Percentiles rank a stretch among this genome's conserved stretches.
Conservation (phyloP, 2,113 vertebrate genomes). For the Protomyctophum bolini region DNA sequence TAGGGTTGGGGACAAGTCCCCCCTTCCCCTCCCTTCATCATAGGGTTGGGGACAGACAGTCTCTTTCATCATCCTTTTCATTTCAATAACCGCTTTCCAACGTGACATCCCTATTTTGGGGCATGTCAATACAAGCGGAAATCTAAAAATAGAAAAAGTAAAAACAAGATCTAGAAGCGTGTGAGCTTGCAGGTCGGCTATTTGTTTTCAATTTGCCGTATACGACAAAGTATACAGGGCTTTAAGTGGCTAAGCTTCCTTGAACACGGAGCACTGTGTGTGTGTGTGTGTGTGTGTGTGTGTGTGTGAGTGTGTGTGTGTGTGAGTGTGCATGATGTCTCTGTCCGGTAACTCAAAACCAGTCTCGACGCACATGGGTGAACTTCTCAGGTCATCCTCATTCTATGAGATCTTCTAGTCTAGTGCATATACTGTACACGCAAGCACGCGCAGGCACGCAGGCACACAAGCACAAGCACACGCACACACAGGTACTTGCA, state of each 20-base stretch:
- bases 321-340: conserved; percentile 5
- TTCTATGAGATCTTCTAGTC: background rate
- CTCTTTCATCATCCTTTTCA: too few relatives aligned
- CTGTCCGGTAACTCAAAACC: conserved; percentile 3
- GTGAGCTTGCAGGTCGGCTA: too few relatives aligned
- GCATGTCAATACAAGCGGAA: too few relatives aligned
- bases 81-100: too few relatives aligned
- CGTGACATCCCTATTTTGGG: too few relatives aligned
- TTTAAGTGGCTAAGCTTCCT: too few relatives aligned
- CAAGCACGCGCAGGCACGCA: background rate
- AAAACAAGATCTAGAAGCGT: too few relatives aligned
- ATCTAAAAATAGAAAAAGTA: too few relatives aligned
- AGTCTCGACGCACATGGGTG: background rate
- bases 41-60: background rate
- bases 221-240: too few relatives aligned
- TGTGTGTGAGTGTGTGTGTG: background rate
- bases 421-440: background rate
- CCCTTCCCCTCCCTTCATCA: too few relatives aligned
- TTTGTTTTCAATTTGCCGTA: too few relatives aligned
- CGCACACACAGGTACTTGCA: conserved; percentile 21
- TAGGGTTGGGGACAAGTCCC: conserved; percentile 8
- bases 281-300: background rate
- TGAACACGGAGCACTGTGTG: background rate
- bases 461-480: conserved; percentile 1
- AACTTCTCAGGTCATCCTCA: conserved; percentile 6